phyloP scores from a whole-genome alignment of 1,140 invertebrate genomes.

The Artemia franciscana region DNA sequence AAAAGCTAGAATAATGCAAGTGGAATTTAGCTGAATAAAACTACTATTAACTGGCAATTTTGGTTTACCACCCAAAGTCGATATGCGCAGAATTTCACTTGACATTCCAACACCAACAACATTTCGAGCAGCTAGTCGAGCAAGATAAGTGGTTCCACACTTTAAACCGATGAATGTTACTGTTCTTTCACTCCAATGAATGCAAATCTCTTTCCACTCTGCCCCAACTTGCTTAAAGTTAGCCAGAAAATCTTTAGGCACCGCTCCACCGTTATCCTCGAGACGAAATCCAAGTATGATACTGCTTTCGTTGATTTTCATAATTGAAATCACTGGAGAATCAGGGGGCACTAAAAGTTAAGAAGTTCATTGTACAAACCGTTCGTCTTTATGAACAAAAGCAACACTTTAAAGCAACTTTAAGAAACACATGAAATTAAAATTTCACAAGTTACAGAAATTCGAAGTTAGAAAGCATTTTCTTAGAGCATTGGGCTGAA shows the following conservation, averaged over 20 bases:
- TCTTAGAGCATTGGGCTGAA: no score
- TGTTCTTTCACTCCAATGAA: not conserved
- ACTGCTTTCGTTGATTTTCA: not conserved
- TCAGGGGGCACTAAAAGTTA: not conserved
- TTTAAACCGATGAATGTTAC: not conserved
- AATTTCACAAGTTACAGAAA: no score
- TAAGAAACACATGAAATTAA: no score
- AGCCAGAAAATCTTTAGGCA: not conserved
- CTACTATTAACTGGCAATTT: not conserved
- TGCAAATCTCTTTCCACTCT: not conserved
- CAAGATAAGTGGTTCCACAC: not conserved
- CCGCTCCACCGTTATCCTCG: not conserved
- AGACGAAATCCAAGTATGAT: not conserved
- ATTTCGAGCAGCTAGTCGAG: not conserved
- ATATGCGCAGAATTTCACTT: not conserved
- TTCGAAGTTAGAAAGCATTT: no score
- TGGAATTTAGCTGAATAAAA: not conserved
- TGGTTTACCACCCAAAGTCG: not conserved
- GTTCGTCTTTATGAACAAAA: no score
- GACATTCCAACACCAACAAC: not conserved
- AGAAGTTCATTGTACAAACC: no score
- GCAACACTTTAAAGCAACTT: no score
- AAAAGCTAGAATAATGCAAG: not conserved
- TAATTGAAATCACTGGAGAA: not conserved
- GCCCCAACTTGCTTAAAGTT: not conserved